Conservation (phyloP, 2,797 vertebrate species). For the Notamacropus eugenii region DNA sequence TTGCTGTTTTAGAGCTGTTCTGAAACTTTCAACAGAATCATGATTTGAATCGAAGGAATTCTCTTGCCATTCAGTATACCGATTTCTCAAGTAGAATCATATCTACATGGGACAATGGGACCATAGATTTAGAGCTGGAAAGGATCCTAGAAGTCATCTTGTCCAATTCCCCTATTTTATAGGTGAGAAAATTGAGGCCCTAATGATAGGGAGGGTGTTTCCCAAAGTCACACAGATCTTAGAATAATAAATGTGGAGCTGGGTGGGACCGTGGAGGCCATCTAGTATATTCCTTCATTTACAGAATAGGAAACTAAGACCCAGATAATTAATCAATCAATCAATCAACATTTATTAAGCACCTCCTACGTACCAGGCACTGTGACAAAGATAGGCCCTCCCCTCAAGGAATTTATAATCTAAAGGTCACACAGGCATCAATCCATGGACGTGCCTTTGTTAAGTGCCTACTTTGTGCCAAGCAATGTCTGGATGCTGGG, state of each 20-base stretch:
- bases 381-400: background rate
- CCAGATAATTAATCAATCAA: background rate
- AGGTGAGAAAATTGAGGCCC: background rate
- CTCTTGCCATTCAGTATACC: background rate
- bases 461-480: background rate
- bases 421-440: background rate
- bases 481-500: background rate
- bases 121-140: background rate
- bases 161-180: background rate
- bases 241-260: background rate
- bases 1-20: slow-evolving; percentile 12
- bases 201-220: background rate
- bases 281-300: background rate
- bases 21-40: background rate
- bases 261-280: background rate
- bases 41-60: background rate
- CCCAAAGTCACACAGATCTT: background rate
- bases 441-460: background rate
- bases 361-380: background rate
- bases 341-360: background rate
- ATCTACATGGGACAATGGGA: background rate
- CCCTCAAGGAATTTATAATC: background rate
- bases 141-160: background rate
- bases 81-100: background rate
- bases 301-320: background rate